Evolutionary conservation across 2,888 invertebrate species (phyloP), one percentile per base, ranked within the genome.

Genomic region (Unio pictorum): DNA sequence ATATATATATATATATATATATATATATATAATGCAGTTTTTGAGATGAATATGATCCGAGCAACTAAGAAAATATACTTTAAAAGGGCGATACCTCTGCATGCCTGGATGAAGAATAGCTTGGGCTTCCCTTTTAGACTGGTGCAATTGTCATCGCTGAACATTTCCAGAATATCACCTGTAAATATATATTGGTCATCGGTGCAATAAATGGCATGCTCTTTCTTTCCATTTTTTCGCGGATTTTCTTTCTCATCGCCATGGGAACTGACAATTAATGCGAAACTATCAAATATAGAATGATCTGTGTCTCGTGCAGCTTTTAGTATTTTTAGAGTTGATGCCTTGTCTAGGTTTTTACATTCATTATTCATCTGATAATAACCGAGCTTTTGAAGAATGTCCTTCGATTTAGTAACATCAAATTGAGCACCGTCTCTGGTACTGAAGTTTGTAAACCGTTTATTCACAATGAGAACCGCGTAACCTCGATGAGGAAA

Each of bases 71-170:
- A 45, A 45, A 45, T 45, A 45, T 45, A 45, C 15, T 45, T 11
- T 3, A 15, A 45, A 45, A 45, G 45, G 15, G 3, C 3, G 15
- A 45, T 45, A 45, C 45, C 45, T 45, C 45, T 45, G 11, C 45
- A 45, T 3, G 64, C 69, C 28, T 69, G 69, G 8, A 69, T 65
- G 15, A 69, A 26, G 55, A 69, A 69, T 34, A 69, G 60, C 54
- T 69, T 69, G 23, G 69, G 66, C 58, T 69, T 69, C 26, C 58
- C 58, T 54, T 69, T 69, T 4, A 69, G 60, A 15, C 55, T 60
- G 15, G 69, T 65, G n/a, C 69, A 69, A 23, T 69, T 69, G 11
- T 59, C 55, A n/a, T 69, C 65, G 60, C 55, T 69, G 65, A 69
- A 69, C 61, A 59, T 69, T 55, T 69, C 64, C 45, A 65, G 34